Evolutionary conservation across 2,113 vertebrate species (phyloP), one percentile per base, ranked within the genome.

Genomic region (Eonycteris spelaea): DNA sequence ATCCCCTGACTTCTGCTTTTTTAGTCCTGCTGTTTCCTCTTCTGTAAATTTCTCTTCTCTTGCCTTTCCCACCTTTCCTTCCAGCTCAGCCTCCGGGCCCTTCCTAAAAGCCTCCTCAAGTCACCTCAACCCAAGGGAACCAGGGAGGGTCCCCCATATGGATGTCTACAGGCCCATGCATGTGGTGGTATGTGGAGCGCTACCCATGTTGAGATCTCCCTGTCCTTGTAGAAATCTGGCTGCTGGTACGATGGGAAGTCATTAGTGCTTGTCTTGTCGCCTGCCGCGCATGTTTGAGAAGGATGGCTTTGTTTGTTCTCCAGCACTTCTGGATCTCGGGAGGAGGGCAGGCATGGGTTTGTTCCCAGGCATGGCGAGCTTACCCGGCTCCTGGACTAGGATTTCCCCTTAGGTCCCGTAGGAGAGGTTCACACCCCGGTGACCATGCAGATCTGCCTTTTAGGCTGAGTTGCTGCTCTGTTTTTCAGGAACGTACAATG

Each of bases 401-500:
- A 45, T 48, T 57, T 45, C 30, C 48, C 30, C 65, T 14, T 3
- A 10, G 45, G n/a, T 43, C 18, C 6, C 2, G 15, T 24, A 40
- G 45, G 24, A 43, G 45, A 43, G 26, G 1, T 4, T n/a, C 51
- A 15, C 7, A 19, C 6, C 5, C 6, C 11, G 10, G 0, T 19
- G 35, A 57, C 9, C 19, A 1, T 0, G 9, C 24, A 15, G 38
- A 6, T 5, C n/a, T 24, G 3, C 24, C 68, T 35, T 10, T 30
- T 16, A 35, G 45, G 30, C 90, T 78, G 28, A 95, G 35, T 15
- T 33, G 63, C 35, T 85, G 19, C 21, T 97, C 94, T 98, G 38
- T 90, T 96, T 98, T 97, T 14, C 94, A 99, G 99, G 98, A 87
- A 98, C 98, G 14, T 99, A 99, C 90, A 97, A 97, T 59, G 97